These are phyloP conservation scores for Vollenhovia emeryi DNA, from an alignment of 1,140 invertebrate species.

Conservation along the genomic window DNA sequence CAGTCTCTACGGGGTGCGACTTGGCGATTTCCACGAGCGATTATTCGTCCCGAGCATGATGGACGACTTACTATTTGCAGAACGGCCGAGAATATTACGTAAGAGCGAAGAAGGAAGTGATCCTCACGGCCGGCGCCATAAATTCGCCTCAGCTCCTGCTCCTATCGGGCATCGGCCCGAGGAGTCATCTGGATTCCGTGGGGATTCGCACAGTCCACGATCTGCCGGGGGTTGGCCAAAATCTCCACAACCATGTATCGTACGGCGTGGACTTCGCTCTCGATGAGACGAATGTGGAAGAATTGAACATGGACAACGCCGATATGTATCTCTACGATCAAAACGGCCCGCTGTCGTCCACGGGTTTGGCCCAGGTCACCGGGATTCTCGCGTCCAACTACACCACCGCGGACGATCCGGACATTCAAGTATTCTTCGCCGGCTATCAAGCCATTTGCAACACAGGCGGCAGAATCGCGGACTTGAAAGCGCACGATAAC, in stretches of 20 bases:
- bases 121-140: slow-evolving; percentile 82
- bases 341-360: slow-evolving; percentile 91
- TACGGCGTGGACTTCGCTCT: slow-evolving; percentile 73
- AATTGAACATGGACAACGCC: slow-evolving; percentile 48
- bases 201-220: slow-evolving; percentile 79
- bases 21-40: neutral
- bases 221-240: slow-evolving; percentile 86
- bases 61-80: slow-evolving; percentile 68
- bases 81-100: slow-evolving; percentile 79
- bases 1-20: neutral
- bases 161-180: slow-evolving; percentile 87
- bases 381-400: slow-evolving; percentile 87
- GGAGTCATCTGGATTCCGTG: slow-evolving; percentile 81
- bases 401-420: slow-evolving; percentile 83
- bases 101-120: slow-evolving; percentile 81
- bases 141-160: slow-evolving; percentile 86
- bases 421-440: slow-evolving; percentile 84
- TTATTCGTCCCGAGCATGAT: neutral
- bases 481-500: neutral
- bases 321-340: slow-evolving; percentile 83
- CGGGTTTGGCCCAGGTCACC: slow-evolving; percentile 88
- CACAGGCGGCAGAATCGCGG: slow-evolving; percentile 77
- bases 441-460: slow-evolving; percentile 81
- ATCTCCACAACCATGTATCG: slow-evolving; percentile 85
- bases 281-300: neutral